Evolutionary conservation across 2,797 vertebrate species (phyloP).

Genomic region (Helarctos malayanus): DNA sequence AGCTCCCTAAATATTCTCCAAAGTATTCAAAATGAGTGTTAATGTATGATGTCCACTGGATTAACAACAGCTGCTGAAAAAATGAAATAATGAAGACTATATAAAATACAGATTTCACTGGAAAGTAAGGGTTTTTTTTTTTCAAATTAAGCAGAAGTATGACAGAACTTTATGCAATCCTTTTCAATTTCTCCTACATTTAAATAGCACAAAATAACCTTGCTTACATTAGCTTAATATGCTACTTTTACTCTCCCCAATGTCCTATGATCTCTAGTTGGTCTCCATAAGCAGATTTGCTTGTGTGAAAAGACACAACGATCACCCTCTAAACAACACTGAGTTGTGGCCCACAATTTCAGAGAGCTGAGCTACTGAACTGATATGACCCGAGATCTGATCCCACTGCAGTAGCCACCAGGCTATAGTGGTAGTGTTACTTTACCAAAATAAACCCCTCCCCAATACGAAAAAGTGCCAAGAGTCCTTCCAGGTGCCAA

Average conservation of each 20-base stretch:
- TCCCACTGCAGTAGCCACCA: slow-evolving; percentile 52
- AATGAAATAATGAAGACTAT: slow-evolving; percentile 22
- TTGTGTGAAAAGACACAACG: slow-evolving; percentile 26
- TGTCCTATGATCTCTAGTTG: background rate
- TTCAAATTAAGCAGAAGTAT: background rate
- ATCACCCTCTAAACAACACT: slow-evolving; percentile 56
- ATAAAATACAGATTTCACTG: slow-evolving; percentile 53
- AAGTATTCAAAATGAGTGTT: slow-evolving; percentile 41
- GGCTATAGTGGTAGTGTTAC: slow-evolving; percentile 79
- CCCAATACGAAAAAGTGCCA: slow-evolving; percentile 68
- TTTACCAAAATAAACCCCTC: slow-evolving; percentile 83
- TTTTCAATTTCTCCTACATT: background rate
- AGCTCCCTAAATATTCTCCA: slow-evolving; percentile 20
- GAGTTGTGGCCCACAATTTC: slow-evolving; percentile 75
- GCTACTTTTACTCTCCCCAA: background rate
- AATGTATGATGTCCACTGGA: slow-evolving; percentile 15
- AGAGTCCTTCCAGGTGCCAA: slow-evolving; percentile 58
- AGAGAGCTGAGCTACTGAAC: slow-evolving; percentile 80
- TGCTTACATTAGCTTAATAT: background rate
- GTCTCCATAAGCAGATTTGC: slow-evolving; percentile 9
- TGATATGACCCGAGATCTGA: slow-evolving; percentile 82
- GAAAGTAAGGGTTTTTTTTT: background rate
- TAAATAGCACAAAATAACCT: background rate
- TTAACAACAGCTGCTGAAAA: slow-evolving; percentile 48
- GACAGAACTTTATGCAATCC: background rate